A percentile compares a stretch with the other conserved stretches of the same genome.
These are phyloP conservation scores for Nemotelus nigrinus DNA, from an alignment of 2,888 invertebrate species.

Conservation along the genomic window DNA sequence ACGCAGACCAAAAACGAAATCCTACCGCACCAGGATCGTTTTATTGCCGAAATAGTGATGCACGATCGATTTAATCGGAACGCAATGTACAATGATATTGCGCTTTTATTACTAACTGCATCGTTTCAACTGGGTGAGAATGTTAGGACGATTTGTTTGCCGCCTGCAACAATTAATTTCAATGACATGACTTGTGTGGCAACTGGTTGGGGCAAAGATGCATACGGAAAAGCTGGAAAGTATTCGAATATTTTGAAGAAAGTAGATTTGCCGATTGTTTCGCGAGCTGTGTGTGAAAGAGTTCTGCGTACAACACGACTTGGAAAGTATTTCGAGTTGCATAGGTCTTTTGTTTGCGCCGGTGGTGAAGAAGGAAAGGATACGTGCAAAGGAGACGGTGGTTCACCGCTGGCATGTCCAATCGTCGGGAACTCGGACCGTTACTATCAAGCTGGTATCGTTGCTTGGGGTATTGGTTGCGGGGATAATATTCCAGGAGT, in stretches of 20 bases:
- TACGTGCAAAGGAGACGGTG: slow-evolving; percentile 82
- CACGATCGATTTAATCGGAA: slow-evolving; percentile 74
- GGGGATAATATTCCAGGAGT: slow-evolving; percentile 77
- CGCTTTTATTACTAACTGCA: slow-evolving; percentile 72
- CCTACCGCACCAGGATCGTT: slow-evolving; percentile 74
- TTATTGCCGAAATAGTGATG: slow-evolving; percentile 68
- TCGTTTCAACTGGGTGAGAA: slow-evolving; percentile 74
- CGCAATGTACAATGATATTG: slow-evolving; percentile 79
- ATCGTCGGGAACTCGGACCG: slow-evolving; percentile 63
- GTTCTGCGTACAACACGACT: slow-evolving; percentile 73
- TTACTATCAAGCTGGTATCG: slow-evolving; percentile 70
- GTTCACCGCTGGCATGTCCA: slow-evolving; percentile 81
- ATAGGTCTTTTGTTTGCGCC: slow-evolving; percentile 79
- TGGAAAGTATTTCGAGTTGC: slow-evolving; percentile 72
- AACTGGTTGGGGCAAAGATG: slow-evolving; percentile 63
- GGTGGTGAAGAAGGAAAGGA: slow-evolving; percentile 78
- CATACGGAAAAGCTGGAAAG: slow-evolving; percentile 65
- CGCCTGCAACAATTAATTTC: slow-evolving; percentile 65
- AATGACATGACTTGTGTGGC: slow-evolving; percentile 58
- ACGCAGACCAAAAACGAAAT: slow-evolving; percentile 75
- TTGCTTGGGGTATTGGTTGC: slow-evolving; percentile 88
- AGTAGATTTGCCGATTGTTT: slow-evolving; percentile 77
- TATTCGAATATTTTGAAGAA: slow-evolving; percentile 75
- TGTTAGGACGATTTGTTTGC: slow-evolving; percentile 76
- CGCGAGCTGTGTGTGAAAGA: slow-evolving; percentile 63